Percentiles rank a stretch among this genome's conserved stretches.
Evolutionary conservation across 2,888 invertebrate species (phyloP).

Genomic region (Nomada ruficornis): DNA sequence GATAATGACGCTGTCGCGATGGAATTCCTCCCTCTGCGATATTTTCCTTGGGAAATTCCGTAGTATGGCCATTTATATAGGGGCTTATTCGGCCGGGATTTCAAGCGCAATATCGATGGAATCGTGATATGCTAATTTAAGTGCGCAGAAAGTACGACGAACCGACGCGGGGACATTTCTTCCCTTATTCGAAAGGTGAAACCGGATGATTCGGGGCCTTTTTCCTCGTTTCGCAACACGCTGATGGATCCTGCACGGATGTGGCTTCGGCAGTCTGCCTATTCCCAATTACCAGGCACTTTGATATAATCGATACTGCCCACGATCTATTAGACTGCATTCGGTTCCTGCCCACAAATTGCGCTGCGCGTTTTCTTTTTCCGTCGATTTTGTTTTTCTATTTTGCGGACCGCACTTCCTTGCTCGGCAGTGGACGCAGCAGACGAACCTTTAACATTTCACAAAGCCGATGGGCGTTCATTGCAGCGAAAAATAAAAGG

Average conservation of each 20-base stretch:
- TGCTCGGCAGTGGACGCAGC: too few relatives aligned
- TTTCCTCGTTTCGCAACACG: background rate
- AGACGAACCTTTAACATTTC: too few relatives aligned
- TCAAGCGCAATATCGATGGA: background rate
- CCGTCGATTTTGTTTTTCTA: background rate
- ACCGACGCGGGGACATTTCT: background rate
- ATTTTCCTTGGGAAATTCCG: background rate
- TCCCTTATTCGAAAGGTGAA: background rate
- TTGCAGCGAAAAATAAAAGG: too few relatives aligned
- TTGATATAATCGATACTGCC: slow-evolving; percentile 1
- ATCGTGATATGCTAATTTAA: background rate
- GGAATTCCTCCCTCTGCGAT: background rate
- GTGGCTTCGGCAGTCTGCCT: background rate
- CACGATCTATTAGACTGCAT: background rate
- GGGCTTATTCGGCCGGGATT: background rate
- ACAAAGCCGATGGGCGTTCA: too few relatives aligned
- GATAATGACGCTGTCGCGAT: too few relatives aligned
- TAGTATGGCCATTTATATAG: background rate
- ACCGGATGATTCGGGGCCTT: too few relatives aligned
- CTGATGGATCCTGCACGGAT: background rate
- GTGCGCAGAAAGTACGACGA: background rate
- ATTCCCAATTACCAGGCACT: too few relatives aligned
- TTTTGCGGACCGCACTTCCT: background rate
- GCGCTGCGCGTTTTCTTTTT: background rate
- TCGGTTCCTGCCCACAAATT: background rate